Conservation (phyloP, 2,797 vertebrate species). For the Craterocephalus amniculus region DNA sequence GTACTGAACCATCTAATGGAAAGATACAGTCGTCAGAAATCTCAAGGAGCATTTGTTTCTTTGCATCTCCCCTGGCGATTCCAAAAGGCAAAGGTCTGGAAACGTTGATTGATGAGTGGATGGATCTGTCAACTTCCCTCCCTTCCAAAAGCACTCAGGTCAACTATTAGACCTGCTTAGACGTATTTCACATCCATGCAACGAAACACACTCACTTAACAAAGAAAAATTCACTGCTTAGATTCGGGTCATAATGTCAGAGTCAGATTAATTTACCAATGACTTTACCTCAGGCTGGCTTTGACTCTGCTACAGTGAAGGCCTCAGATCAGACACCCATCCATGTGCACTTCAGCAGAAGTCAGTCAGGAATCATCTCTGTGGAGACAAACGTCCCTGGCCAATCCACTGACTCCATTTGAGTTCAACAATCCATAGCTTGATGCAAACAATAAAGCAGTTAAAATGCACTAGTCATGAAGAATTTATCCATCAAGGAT, state of each 20-base stretch:
- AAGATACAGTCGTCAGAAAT: conserved; percentile 40
- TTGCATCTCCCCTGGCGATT: conserved; percentile 38
- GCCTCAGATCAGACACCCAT: conserved; percentile 2
- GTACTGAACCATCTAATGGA: background rate
- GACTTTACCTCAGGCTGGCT: conserved; percentile 32
- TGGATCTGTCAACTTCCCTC: conserved; percentile 58
- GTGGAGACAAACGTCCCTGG: background rate
- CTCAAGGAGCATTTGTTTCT: conserved; percentile 53
- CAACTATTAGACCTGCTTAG: conserved; percentile 35
- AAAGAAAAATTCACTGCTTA: conserved; percentile 14
- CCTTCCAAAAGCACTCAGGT: conserved; percentile 57
- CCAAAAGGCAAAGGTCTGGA: conserved; percentile 36
- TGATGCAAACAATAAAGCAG: conserved; percentile 2
- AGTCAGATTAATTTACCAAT: conserved; percentile 30
- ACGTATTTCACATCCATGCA: conserved; percentile 30
- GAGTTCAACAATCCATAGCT: background rate
- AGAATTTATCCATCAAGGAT: background rate
- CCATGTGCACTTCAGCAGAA: conserved; percentile 1
- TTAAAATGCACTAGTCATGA: background rate
- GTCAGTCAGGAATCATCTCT: conserved; percentile 8
- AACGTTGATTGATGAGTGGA: conserved; percentile 67
- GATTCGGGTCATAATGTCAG: conserved; percentile 25
- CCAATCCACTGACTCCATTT: conserved; percentile 6
- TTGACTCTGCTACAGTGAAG: conserved; percentile 7
- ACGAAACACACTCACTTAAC: background rate